Conservation (phyloP, 2,888 invertebrate species). For the Melanostoma scalare region DNA sequence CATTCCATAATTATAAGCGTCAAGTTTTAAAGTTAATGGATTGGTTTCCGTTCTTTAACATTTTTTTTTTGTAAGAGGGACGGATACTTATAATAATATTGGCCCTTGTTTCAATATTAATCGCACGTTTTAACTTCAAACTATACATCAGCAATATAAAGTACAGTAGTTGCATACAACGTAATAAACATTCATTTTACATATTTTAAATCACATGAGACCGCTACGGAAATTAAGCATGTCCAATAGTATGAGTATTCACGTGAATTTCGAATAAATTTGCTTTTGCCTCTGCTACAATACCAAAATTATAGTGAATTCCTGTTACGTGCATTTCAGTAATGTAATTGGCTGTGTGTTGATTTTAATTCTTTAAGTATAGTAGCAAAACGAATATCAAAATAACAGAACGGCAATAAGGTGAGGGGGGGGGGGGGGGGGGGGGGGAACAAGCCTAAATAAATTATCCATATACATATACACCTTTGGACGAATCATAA, state of each 20-base stretch:
- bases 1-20: no score
- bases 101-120: constrained; percentile 13
- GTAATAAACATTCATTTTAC: constrained; percentile 41
- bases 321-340: constrained; percentile 49
- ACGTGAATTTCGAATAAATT: constrained; percentile 39
- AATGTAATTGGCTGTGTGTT: constrained; percentile 65
- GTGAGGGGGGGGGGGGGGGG: neutral
- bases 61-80: no score
- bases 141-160: constrained; percentile 10
- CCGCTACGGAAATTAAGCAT: constrained; percentile 36
- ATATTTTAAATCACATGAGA: constrained; percentile 51
- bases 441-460: constrained; percentile 34
- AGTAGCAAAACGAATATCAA: constrained; percentile 46
- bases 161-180: constrained; percentile 23
- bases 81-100: neutral
- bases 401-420: constrained; percentile 8
- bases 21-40: no score
- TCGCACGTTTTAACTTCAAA: constrained; percentile 37
- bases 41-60: no score
- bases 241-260: constrained; percentile 12
- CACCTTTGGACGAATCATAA: constrained; percentile 34
- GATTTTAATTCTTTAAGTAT: constrained; percentile 59
- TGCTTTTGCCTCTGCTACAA: constrained; percentile 35
- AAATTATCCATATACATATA: constrained; percentile 51
- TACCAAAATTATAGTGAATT: constrained; percentile 57